These are phyloP conservation scores for Liolophura sinensis DNA, from an alignment of 1,140 invertebrate species.

Conservation along the genomic window DNA sequence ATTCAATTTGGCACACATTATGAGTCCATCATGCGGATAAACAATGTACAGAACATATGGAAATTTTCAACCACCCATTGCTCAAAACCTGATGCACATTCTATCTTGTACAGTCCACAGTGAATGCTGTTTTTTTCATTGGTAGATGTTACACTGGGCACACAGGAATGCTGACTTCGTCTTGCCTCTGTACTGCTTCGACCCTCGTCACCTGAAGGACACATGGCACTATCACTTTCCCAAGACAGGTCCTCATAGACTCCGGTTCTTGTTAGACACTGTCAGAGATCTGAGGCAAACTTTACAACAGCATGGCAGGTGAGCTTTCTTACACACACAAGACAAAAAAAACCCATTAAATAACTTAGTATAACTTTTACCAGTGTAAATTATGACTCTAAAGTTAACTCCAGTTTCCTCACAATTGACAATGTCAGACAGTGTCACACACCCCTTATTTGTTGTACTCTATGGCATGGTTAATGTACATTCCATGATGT, in stretches of 20 bases:
- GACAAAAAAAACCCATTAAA: too few relatives aligned
- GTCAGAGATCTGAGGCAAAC: conserved; percentile 42
- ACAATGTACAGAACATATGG: not conserved
- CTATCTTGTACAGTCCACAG: too few relatives aligned
- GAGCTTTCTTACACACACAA: not conserved
- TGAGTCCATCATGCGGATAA: not conserved
- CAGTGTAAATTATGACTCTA: too few relatives aligned
- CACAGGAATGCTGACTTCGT: conserved; percentile 34
- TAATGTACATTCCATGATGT: too few relatives aligned
- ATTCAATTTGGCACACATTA: too few relatives aligned
- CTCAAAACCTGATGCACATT: not conserved
- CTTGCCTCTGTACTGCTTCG: conserved; percentile 57
- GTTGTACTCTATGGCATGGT: too few relatives aligned
- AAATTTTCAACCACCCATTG: not conserved
- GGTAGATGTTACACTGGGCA: conserved; percentile 30
- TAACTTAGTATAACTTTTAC: too few relatives aligned
- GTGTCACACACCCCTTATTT: too few relatives aligned
- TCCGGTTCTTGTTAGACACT: conserved; percentile 49
- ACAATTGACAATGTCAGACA: too few relatives aligned
- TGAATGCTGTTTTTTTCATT: conserved; percentile 5
- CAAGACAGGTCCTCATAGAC: conserved; percentile 52
- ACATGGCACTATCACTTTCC: conserved; percentile 50
- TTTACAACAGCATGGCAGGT: conserved; percentile 39
- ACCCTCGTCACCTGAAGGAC: conserved; percentile 49
- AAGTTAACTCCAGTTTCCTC: too few relatives aligned